These are phyloP conservation scores for Hyphantria cunea DNA, from an alignment of 1,140 invertebrate genomes.

Conservation along the genomic window DNA sequence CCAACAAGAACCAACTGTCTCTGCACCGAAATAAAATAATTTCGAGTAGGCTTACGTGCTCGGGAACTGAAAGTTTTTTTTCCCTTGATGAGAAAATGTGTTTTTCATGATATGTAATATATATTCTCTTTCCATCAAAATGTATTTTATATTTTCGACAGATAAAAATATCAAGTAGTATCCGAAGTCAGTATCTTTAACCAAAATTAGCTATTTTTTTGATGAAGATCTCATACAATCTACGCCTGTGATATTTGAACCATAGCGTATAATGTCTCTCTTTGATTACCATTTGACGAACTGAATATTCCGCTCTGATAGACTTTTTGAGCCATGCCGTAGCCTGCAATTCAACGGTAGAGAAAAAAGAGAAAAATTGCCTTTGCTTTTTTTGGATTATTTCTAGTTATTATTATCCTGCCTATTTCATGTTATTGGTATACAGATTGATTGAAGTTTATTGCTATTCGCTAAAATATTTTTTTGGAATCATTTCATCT, in stretches of 20 bases:
- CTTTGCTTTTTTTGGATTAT: constrained; percentile 45
- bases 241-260: constrained; percentile 71
- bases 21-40: constrained; percentile 40
- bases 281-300: constrained; percentile 78
- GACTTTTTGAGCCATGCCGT: constrained; percentile 61
- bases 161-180: constrained; percentile 28
- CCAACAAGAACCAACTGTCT: constrained; percentile 17
- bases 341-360: constrained; percentile 41
- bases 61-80: constrained; percentile 48
- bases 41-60: constrained; percentile 45
- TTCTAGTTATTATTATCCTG: constrained; percentile 35
- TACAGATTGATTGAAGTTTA: constrained; percentile 29
- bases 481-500: not conserved
- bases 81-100: constrained; percentile 38
- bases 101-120: constrained; percentile 38
- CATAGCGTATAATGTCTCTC: constrained; percentile 70
- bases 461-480: constrained; percentile 7
- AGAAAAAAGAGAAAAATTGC: constrained; percentile 58
- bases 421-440: constrained; percentile 27
- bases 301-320: constrained; percentile 68
- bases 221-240: constrained; percentile 32
- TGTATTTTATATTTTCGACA: constrained; percentile 19
- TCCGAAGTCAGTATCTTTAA: constrained; percentile 24
- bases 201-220: constrained; percentile 28
- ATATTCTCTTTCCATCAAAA: constrained; percentile 26